phyloP scores from a whole-genome alignment of 2,888 invertebrate genomes.

The Abrostola tripartita region DNA sequence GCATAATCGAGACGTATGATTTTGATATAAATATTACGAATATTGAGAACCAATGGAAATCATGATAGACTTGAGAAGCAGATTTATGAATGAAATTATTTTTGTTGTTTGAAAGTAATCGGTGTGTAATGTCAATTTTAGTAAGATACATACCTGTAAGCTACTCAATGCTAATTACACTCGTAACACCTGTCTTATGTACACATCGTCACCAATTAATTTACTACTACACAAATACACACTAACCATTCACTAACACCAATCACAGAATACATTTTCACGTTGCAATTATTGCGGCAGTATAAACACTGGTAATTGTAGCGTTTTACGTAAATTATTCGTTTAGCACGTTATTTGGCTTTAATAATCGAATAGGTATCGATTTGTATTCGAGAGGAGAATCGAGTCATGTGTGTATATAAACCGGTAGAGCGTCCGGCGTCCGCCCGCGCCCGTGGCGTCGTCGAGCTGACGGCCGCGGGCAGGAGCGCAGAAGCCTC shows the following conservation, averaged over 20 bases:
- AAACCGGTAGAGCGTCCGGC: slow-evolving; percentile 63
- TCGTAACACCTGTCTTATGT: slow-evolving; percentile 51
- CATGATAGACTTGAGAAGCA: neutral
- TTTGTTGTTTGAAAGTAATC: slow-evolving; percentile 11
- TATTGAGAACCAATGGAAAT: neutral
- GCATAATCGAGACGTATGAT: too few species aligned
- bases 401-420: slow-evolving; percentile 52
- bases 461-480: slow-evolving; percentile 72
- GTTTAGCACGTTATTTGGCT: slow-evolving; percentile 61
- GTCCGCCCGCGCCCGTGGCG: slow-evolving; percentile 76
- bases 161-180: slow-evolving; percentile 47
- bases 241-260: slow-evolving; percentile 70
- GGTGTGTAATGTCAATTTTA: slow-evolving; percentile 4
- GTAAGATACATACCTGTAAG: slow-evolving; percentile 57
- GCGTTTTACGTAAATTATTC: slow-evolving; percentile 61
- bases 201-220: slow-evolving; percentile 60
- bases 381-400: slow-evolving; percentile 73
- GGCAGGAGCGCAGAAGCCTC: slow-evolving; percentile 74
- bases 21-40: too few species aligned
- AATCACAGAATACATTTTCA: slow-evolving; percentile 59
- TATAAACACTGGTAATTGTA: slow-evolving; percentile 44
- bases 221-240: slow-evolving; percentile 58
- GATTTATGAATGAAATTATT: neutral
- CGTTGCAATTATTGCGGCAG: slow-evolving; percentile 51
- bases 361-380: slow-evolving; percentile 75